Evolutionary conservation across 2,888 invertebrate genomes (phyloP).

Genomic region (Linhomoeus sp.): DNA sequence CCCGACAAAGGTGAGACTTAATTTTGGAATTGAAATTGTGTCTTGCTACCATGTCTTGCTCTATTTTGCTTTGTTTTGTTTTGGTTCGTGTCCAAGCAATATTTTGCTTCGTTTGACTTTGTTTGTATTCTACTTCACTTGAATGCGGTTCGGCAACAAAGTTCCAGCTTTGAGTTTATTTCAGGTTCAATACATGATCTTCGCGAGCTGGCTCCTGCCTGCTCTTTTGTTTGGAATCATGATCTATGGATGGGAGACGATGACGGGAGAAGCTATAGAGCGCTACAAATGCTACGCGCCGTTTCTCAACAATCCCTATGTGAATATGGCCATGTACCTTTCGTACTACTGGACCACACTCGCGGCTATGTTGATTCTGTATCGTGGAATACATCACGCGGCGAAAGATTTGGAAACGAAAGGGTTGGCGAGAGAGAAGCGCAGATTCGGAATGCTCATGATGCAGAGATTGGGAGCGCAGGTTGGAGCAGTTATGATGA

Average conservation of each 20-base stretch:
- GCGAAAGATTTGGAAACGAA: slow-evolving; percentile 5
- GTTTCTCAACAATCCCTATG: slow-evolving; percentile 10
- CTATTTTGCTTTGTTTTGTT: too few species aligned
- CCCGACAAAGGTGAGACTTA: slow-evolving; percentile 55
- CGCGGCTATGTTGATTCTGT: slow-evolving; percentile 25
- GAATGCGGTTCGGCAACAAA: too few species aligned
- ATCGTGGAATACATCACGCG: slow-evolving; percentile 10
- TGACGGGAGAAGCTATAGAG: slow-evolving; percentile 17
- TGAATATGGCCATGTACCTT: slow-evolving; percentile 27
- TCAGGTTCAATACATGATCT: slow-evolving; percentile 8
- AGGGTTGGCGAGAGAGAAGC: slow-evolving; percentile 2
- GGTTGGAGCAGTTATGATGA: too few species aligned
- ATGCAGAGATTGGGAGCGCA: slow-evolving; percentile 3
- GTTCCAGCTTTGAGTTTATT: too few species aligned
- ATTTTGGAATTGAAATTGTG: neutral
- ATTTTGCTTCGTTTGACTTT: too few species aligned
- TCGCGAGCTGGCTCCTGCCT: slow-evolving; percentile 23
- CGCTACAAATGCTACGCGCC: slow-evolving; percentile 4
- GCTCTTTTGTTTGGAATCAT: slow-evolving; percentile 23
- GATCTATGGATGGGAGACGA: slow-evolving; percentile 24
- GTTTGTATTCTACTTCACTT: too few species aligned
- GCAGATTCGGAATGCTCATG: slow-evolving; percentile 1
- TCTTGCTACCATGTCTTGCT: too few species aligned
- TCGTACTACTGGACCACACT: slow-evolving; percentile 26
- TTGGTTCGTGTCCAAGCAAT: too few species aligned